Evolutionary conservation across 2,797 vertebrate species (phyloP), one percentile per base, ranked within the genome.

Genomic region (Pampus argenteus): DNA sequence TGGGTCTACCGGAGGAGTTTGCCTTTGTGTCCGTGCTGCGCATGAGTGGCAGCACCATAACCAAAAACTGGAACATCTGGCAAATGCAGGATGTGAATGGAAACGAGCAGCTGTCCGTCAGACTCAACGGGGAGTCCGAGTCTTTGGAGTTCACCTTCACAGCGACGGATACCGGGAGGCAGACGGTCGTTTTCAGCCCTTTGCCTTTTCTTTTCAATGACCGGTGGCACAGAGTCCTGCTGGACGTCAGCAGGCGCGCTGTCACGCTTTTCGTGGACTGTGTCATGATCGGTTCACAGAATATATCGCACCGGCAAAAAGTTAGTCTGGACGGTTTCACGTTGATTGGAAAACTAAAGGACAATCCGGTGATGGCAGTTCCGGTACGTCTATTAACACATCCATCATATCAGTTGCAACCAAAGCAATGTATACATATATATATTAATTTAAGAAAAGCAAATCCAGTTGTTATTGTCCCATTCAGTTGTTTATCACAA

Each of bases 21-120:
- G 93, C 93, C 18, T 96, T 97, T 86, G 88, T 95, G 80, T 94
- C 94, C 10, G 94, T 95, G 78, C 93, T 96, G 83, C 95, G 95
- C 75, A 97, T 97, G 96, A 93, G 88, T 78, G 94, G 93, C 72
- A 92, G 85, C 71, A 95, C 95, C 1, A 79, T 94, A 42, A 86
- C 81, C 78, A 95, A 95, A 89, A 95, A 91, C 61, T 97, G 96
- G 96, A 97, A 91, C 85, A 92, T 98, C 69, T 98, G 96, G 96
- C 95, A 97, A 90, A 95, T 97, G 80, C 95, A 95, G 74, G 94
- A 96, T 66, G 88, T 92, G 61, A 92, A 90, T 44, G 95, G 95
- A 52, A 92, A 92, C 9, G 95, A 96, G 71, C 95, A 97, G 93
- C 92, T 97, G 56, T 93, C 95, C 6, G 87, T 98, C 77, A 89